A percentile compares a stretch with the other conserved stretches of the same genome.
phyloP scores from a whole-genome alignment of 2,113 vertebrate genomes.

The Rutilus rutilus region DNA sequence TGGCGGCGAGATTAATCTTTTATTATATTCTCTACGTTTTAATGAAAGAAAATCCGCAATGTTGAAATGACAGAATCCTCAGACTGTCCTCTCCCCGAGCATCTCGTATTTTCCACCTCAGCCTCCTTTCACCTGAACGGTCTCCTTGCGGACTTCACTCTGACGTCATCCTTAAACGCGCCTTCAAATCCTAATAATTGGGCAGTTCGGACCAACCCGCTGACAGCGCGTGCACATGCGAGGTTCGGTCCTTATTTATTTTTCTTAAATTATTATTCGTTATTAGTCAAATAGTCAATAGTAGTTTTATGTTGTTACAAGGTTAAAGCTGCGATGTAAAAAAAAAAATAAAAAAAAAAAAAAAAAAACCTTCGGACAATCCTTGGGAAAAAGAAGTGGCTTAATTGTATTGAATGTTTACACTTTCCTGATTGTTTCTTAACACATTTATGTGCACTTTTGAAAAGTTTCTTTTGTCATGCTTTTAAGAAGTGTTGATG shows the following conservation, averaged over 20 bases:
- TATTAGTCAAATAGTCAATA: neutral
- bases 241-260: neutral
- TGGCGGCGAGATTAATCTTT: neutral
- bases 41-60: neutral
- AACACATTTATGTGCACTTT: too few relatives aligned
- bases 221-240: neutral
- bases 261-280: neutral
- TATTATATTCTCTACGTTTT: neutral
- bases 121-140: constrained; percentile 44
- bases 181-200: constrained; percentile 30
- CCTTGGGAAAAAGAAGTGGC: neutral
- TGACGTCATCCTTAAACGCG: constrained; percentile 47
- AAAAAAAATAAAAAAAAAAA: neutral
- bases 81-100: neutral
- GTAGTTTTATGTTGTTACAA: neutral
- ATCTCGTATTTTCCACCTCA: constrained; percentile 5
- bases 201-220: neutral
- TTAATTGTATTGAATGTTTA: neutral
- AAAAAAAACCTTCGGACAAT: neutral
- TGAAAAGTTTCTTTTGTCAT: too few relatives aligned
- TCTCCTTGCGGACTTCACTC: constrained; percentile 21
- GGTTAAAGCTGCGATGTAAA: neutral
- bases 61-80: neutral
- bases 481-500: neutral
- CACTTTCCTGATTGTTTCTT: too few relatives aligned